Base-by-base conservation (phyloP, 2,888 invertebrate genomes). In the Volucella zonaria region DNA sequence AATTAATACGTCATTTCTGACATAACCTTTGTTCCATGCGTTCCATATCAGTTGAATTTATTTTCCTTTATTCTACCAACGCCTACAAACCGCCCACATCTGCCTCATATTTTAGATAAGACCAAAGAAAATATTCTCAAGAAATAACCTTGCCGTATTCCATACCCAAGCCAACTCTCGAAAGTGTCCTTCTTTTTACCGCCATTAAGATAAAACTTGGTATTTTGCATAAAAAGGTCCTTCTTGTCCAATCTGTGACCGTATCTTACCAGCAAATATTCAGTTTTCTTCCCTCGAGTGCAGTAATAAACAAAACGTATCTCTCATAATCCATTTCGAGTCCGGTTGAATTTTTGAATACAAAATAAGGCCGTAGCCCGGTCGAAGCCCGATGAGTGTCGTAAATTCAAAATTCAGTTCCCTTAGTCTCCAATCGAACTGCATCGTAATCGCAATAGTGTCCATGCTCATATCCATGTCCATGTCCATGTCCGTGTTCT, bases 301-400 rank as follows among this genome's bases (percentile, higher is more conserved):
- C 59, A 59, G 62, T 67, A 81, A 80, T 80, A 80, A 83, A 80
- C 70, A 80, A 76, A 77, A 71, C 76, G 64, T 58, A 73, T 85
- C 71, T 68, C 67, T 38, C 76, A 80, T 80, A 79, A 79, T 79
- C 75, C 83, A 49, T 77, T 82, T 38, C 54, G 47, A 54, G 49
- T 61, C 42, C 52, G 67, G 31, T 58, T 51, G 51, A 62, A 31
- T 61, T 43, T 68, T 74, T 77, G 52, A 38, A 59, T 47, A 56
- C 43, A 31, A 61, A 70, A 45, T 59, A 38, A 40, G 61, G 56
- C 62, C 67, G 40, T 45, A 40, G 9, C 38, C 12, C 54, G 1
- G 15, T 18, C 10, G 1, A 10, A 45, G 43, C 2, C n/a, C 38
- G 8, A 8, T 9, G 8, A 8, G 23, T 54, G 11, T 61, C 59